Conservation (phyloP, 1,140 invertebrate species). For the Cryptotermes secundus region DNA sequence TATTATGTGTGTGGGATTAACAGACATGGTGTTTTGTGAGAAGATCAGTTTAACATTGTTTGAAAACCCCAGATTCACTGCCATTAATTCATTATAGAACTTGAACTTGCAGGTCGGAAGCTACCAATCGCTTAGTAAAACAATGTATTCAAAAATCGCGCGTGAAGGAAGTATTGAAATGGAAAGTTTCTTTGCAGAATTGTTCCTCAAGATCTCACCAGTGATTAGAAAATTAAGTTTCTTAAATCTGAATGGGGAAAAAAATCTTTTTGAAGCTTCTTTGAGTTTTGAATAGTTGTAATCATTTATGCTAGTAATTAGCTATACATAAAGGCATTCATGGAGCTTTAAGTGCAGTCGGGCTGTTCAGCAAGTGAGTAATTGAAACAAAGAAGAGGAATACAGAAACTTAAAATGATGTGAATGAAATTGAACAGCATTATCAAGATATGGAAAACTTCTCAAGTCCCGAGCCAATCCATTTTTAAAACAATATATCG, state of each 20-base stretch:
- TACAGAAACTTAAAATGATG: not conserved
- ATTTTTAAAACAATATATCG: slow-evolving; percentile 13
- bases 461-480: slow-evolving; percentile 27
- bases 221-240: not conserved
- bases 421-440: not conserved
- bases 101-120: not conserved
- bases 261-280: not conserved
- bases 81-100: slow-evolving; percentile 23
- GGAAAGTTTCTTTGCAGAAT: not conserved
- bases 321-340: not conserved
- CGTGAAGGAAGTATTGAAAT: not conserved
- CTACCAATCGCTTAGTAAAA: not conserved
- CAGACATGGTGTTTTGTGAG: not conserved
- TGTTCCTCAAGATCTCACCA: slow-evolving; percentile 2
- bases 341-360: not conserved
- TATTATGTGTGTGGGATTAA: slow-evolving; percentile 9
- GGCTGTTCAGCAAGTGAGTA: not conserved
- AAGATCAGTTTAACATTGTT: slow-evolving; percentile 4
- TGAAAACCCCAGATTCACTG: slow-evolving; percentile 23
- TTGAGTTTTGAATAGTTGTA: slow-evolving; percentile 2
- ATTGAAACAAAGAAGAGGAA: slow-evolving; percentile 6
- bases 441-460: slow-evolving; percentile 22
- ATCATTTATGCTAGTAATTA: not conserved
- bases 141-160: not conserved
- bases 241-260: not conserved